A percentile compares a stretch with the other conserved stretches of the same genome.
These are phyloP conservation scores for Oscheius sp. DNA, from an alignment of 2,888 invertebrate genomes.

Conservation along the genomic window DNA sequence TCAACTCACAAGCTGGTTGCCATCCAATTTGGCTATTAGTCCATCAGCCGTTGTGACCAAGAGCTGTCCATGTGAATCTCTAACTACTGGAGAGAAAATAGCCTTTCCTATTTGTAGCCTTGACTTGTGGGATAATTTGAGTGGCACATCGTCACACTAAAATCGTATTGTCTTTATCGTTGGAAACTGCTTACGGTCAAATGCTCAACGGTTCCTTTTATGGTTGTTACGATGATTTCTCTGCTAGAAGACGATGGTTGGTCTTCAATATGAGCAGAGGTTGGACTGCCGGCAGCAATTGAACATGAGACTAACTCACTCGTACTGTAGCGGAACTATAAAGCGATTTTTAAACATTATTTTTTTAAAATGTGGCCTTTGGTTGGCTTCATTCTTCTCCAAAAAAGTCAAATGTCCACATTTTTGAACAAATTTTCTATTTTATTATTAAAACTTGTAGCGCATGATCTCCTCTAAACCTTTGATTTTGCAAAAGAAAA, in stretches of 20 bases:
- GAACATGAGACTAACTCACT: background rate
- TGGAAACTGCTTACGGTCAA: no score
- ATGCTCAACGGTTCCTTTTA: conserved; percentile 10
- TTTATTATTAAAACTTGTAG: background rate
- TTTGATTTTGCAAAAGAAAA: background rate
- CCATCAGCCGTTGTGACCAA: conserved; percentile 9
- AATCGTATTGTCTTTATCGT: no score
- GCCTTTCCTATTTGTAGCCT: background rate
- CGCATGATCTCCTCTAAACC: background rate
- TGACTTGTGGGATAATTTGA: background rate
- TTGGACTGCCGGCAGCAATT: background rate
- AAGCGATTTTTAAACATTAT: background rate
- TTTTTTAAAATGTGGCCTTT: background rate
- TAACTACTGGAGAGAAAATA: conserved; percentile 6
- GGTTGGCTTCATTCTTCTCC: no score
- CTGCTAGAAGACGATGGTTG: no score
- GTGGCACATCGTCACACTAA: background rate
- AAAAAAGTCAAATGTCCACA: no score
- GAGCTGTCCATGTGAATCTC: background rate
- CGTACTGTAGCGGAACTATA: background rate
- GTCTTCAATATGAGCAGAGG: background rate
- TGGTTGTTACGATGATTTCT: background rate
- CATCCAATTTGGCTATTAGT: background rate
- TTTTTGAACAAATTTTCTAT: background rate
- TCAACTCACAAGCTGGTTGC: background rate